Evolutionary conservation across 2,113 vertebrate genomes (phyloP).

Genomic region (Morone chrysops): DNA sequence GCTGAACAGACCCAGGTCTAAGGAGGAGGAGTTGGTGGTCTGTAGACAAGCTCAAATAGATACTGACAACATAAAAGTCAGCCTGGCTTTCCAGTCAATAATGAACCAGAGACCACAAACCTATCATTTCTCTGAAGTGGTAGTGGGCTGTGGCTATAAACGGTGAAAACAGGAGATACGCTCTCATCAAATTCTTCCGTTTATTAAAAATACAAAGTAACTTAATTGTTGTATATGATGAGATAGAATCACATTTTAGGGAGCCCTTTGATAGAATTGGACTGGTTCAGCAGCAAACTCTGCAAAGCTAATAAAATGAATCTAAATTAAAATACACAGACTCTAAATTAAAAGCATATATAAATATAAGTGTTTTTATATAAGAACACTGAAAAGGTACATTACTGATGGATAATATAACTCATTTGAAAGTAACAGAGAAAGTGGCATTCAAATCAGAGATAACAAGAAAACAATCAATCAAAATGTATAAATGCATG

Average conservation of each 20-base stretch:
- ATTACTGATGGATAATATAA: neutral
- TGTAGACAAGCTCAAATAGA: neutral
- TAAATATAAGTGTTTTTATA: neutral
- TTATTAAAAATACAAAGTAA: neutral
- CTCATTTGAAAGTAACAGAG: neutral
- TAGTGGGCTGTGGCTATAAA: slow-evolving; percentile 18
- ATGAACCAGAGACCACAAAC: slow-evolving; percentile 35
- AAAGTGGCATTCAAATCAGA: neutral
- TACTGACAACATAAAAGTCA: slow-evolving; percentile 16
- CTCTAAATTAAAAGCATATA: too few species aligned
- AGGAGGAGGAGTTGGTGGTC: slow-evolving; percentile 25
- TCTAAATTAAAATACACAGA: neutral
- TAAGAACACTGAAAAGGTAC: neutral
- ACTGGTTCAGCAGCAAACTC: neutral
- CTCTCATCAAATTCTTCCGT: neutral
- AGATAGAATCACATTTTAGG: neutral
- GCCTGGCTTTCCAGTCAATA: slow-evolving; percentile 51
- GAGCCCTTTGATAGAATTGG: neutral
- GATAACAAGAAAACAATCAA: neutral
- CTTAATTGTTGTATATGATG: neutral
- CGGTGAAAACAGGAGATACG: neutral
- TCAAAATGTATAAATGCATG: neutral
- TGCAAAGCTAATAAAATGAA: neutral
- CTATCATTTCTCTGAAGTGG: slow-evolving; percentile 59
- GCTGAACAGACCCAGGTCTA: neutral